Evolutionary conservation across 2,113 vertebrate genomes (phyloP), one percentile per base, ranked within the genome.

Genomic region (Phycodurus eques): DNA sequence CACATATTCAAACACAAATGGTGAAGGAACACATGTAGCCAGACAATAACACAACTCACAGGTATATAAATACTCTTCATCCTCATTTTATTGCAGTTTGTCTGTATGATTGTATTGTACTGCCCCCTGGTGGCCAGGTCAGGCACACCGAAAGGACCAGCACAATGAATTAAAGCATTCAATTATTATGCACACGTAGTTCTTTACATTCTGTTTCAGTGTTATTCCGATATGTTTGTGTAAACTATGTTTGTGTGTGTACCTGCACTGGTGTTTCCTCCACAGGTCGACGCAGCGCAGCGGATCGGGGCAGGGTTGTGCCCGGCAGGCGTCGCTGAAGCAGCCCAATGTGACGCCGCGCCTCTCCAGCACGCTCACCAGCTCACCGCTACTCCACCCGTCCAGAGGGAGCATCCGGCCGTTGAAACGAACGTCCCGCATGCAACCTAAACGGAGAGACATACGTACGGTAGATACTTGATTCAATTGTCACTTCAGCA

Each of bases 201-300:
- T 39, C 4, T 39, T 1, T 39, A 39, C 35, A 39, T 27, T 27
- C 27, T 27, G 27, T 27, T 27, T 27, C 27, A 35, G 17, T 17
- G 35, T 44, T n/a, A 8, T 27, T 14, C 3, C 17, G 19, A 53
- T 54, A 27, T 49, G 8, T 14, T 61, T n/a, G 11, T 33, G 47
- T n/a, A 8, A 53, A 33, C 33, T 47, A 9, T 56, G 70, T 10
- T 13, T 67, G 66, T 33, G 8, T 31, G 46, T 42, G 14, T 84
- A 96, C 96, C 92, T 93, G 94, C 96, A 96, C 86, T 96, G 94
- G 0, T 96, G 93, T 79, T 93, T 95, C 85, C 95, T 94, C 96
- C 96, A 96, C 71, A 96, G 88, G 80, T 97, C 95, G 27, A 95
- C 75, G 17, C 96, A 97, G 79, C 88, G 90, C 63, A 96, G 93